Conservation (phyloP, 1,140 invertebrate species). For the Battus philenor region DNA sequence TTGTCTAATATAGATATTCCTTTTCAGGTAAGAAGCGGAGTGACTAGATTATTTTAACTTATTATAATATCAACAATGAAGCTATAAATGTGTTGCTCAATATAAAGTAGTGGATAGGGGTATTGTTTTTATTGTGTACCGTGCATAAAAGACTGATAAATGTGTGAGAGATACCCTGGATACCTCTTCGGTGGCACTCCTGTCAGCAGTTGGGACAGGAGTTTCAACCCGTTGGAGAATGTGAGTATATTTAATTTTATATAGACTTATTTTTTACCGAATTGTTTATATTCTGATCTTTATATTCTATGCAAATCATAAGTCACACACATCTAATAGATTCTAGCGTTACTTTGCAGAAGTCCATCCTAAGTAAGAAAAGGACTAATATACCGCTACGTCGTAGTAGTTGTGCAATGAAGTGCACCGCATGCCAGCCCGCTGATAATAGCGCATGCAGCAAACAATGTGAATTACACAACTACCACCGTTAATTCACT, state of each 20-base stretch:
- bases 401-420: too few relatives aligned
- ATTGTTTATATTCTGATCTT: too few relatives aligned
- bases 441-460: too few relatives aligned
- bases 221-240: conserved; percentile 66
- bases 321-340: too few relatives aligned
- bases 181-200: conserved; percentile 63
- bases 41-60: not conserved
- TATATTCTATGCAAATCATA: too few relatives aligned
- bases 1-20: too few relatives aligned
- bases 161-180: conserved; percentile 64
- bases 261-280: not conserved
- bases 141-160: conserved; percentile 43
- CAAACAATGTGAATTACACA: too few relatives aligned
- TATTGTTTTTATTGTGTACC: conserved; percentile 21
- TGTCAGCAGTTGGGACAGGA: conserved; percentile 68
- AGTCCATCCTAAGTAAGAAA: too few relatives aligned
- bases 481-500: too few relatives aligned
- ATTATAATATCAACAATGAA: conserved; percentile 16
- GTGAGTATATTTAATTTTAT: conserved; percentile 39
- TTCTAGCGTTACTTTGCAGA: too few relatives aligned
- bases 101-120: conserved; percentile 27
- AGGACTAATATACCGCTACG: too few relatives aligned
- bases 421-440: too few relatives aligned
- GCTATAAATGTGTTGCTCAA: conserved; percentile 41
- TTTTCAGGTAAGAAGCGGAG: conserved; percentile 11